Base-by-base conservation (phyloP, 2,888 invertebrate genomes). In the Coremacera marginata region DNA sequence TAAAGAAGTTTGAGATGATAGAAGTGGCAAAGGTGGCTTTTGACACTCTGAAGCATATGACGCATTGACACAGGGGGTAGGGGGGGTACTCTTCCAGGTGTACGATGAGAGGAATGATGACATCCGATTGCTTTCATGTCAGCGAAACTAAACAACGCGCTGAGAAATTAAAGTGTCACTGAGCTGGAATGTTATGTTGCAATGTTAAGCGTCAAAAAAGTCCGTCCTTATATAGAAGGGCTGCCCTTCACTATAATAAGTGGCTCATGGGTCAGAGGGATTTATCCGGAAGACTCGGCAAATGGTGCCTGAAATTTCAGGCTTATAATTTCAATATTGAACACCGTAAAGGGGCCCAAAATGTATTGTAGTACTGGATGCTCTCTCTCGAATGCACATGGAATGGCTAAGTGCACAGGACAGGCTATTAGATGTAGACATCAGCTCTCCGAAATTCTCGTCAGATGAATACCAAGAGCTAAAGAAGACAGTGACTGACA, bases 181-280 rank as follows among this genome's bases (percentile, higher is more conserved):
- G n/a, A n/a, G n/a, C n/a, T n/a, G n/a, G n/a, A n/a, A n/a, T n/a
- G n/a, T n/a, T n/a, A n/a, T n/a, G n/a, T n/a, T n/a, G n/a, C n/a
- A n/a, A n/a, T n/a, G n/a, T n/a, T n/a, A n/a, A n/a, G n/a, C 8
- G 8, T 49, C 4, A 60, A 79, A 27, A 75, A 34, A 22, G 78
- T 80, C 34, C 51, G 78, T 37, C 62, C 78, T 0, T 78, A 79
- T 65, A 73, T 78, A 19, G 78, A 81, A 57, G 84, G 84, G 0
- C 78, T 80, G 7, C 67, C 63, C 16, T 82, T 82, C 62, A 79
- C n/a, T 5, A 80, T 82, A 0, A 31, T 78, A 7, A 49, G 14
- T 49, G 49, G 49, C 49, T 49, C 14, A 49, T 49, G 49, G 8
- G 49, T 9, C 49, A 49, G 49, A 14, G 8, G 14, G 49, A 49